Evolutionary conservation across 1,140 invertebrate genomes (phyloP), one percentile per base, ranked within the genome.

Genomic region (Papilio dardanus): DNA sequence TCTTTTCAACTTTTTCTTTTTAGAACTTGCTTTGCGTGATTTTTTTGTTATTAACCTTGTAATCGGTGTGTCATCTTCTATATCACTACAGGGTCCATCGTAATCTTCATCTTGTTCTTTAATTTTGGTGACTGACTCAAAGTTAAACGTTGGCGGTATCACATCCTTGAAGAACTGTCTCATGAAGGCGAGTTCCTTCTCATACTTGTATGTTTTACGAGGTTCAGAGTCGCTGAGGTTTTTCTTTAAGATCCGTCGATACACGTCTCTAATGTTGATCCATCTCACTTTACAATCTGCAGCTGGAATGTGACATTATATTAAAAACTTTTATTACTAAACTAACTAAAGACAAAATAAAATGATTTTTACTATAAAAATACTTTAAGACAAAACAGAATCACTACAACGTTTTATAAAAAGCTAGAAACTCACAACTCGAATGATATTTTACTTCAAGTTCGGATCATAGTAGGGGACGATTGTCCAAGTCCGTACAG

Each of bases 201-300:
- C 88, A 75, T 93, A 93, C 83, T 93, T 93, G 74, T 93, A 93
- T 10, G 76, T 58, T 73, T 79, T 81, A 67, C 33, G 74, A n/a
- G 66, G 76, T 2, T 77, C 75, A 7, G 83, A 77, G 2, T 82
- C 84, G 4, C 68, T 77, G 0, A 87, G 31, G 54, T 79, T 84
- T 79, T 90, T 89, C 37, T 79, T 83, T 62, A 92, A 73, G 24
- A 91, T 91, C 21, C 92, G 77, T 21, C 92, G 81, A 74, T 92
- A 86, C 1, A 93, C 90, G 58, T 93, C 92, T 77, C 92, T 84
- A 81, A 93, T 93, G 66, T 93, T 91, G n/a, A 93, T 88, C 90
- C 90, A 93, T 81, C 92, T 82, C 1, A 88, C 79, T 85, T 93
- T 93, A 73, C 92, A 93, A 24, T 89, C 86, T 4, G 81, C 82